Evolutionary conservation across 2,113 vertebrate genomes (phyloP).

Genomic region (Hemicordylus capensis): DNA sequence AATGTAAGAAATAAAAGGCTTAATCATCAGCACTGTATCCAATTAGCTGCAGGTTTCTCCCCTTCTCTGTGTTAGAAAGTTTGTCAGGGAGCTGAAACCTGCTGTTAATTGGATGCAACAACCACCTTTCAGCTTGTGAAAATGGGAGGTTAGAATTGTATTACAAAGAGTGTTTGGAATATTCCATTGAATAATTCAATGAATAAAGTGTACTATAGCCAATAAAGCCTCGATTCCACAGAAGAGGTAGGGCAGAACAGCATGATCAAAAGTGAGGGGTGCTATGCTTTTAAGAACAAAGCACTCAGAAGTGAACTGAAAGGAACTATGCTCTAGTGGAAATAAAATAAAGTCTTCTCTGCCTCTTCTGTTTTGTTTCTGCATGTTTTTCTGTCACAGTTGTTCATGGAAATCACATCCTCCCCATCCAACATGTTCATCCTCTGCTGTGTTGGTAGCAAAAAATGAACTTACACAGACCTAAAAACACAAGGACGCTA

Average conservation of each 20-base stretch:
- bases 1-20: not conserved
- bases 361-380: not conserved
- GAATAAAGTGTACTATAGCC: not conserved
- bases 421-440: no score
- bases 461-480: no score
- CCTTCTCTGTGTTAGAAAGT: not conserved
- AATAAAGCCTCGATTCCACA: not conserved
- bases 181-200: conserved; percentile 12
- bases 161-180: not conserved
- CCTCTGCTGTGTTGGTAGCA: no score
- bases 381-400: not conserved
- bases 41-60: not conserved
- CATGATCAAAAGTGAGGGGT: not conserved
- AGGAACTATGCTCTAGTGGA: not conserved
- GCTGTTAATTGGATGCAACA: conserved; percentile 3
- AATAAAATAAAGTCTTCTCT: not conserved
- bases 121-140: not conserved
- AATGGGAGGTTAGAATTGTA: not conserved
- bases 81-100: not conserved
- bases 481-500: no score
- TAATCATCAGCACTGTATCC: not conserved
- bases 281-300: not conserved
- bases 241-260: not conserved
- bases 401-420: not conserved
- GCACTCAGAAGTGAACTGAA: not conserved